Percentiles rank a stretch among this genome's conserved stretches.
Conservation (phyloP, 2,797 vertebrate species). For the Enteromius mattozi region DNA sequence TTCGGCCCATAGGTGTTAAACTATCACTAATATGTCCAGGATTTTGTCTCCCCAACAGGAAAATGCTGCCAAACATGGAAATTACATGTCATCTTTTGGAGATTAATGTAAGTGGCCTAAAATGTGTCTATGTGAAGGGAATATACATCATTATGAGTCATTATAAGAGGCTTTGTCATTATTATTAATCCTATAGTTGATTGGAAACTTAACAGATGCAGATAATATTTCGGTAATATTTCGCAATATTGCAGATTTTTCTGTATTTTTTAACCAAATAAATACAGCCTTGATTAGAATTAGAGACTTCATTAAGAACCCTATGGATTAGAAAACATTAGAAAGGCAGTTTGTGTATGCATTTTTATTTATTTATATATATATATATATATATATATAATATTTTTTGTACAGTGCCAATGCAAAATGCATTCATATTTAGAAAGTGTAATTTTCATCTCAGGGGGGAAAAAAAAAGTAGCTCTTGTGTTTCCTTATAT, state of each 20-base stretch:
- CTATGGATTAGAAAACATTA: no score
- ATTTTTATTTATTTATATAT: no score
- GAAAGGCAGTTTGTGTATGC: no score
- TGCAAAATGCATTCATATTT: not conserved
- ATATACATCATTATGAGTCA: not conserved
- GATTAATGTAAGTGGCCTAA: not conserved
- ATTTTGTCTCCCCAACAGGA: not conserved
- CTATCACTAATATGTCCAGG: constrained; percentile 3
- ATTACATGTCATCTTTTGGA: not conserved
- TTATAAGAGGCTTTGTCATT: not conserved
- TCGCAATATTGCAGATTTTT: no score
- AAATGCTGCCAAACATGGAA: constrained; percentile 20
- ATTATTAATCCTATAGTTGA: not conserved
- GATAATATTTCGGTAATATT: not conserved
- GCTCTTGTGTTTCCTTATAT: not conserved
- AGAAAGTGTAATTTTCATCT: not conserved
- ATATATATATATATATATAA: no score
- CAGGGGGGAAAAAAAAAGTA: not conserved
- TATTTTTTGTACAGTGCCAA: not conserved
- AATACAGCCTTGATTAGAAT: no score
- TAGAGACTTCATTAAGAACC: no score
- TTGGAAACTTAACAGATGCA: not conserved
- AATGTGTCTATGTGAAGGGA: not conserved
- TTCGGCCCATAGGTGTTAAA: constrained; percentile 26
- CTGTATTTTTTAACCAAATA: no score